phyloP scores from a whole-genome alignment of 1,140 invertebrate genomes.

The Belonocnema kinseyi region DNA sequence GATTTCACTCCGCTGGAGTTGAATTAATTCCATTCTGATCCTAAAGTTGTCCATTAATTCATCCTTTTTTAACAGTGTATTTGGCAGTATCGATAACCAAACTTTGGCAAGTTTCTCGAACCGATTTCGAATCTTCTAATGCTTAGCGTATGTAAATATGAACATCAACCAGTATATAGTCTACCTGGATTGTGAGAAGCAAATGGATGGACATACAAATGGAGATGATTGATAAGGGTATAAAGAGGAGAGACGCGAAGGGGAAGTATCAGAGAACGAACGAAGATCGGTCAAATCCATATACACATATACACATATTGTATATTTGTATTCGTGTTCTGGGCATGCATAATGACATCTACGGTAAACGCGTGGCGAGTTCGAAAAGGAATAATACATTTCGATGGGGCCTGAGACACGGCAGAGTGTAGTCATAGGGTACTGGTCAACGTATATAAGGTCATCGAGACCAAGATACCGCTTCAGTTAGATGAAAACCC shows the following conservation, averaged over 20 bases:
- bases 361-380: constrained; percentile 43
- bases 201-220: too few relatives aligned
- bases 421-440: neutral
- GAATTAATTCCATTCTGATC: too few relatives aligned
- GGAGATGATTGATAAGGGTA: constrained; percentile 29
- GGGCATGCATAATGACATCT: constrained; percentile 50
- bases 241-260: constrained; percentile 35
- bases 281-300: constrained; percentile 32
- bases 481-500: constrained; percentile 46
- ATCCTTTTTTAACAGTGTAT: too few relatives aligned
- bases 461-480: constrained; percentile 7
- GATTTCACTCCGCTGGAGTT: too few relatives aligned
- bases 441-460: constrained; percentile 52
- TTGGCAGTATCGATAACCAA: too few relatives aligned
- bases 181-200: too few relatives aligned
- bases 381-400: constrained; percentile 51
- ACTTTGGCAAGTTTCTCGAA: too few relatives aligned
- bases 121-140: too few relatives aligned
- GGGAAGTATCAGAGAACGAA: constrained; percentile 34
- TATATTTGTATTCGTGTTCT: constrained; percentile 52
- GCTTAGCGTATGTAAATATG: too few relatives aligned
- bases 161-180: too few relatives aligned
- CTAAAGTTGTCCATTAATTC: too few relatives aligned
- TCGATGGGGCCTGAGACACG: constrained; percentile 37
- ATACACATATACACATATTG: too few relatives aligned